Conservation (phyloP, 1,140 invertebrate genomes). For the Ceratosolen fusciceps region DNA sequence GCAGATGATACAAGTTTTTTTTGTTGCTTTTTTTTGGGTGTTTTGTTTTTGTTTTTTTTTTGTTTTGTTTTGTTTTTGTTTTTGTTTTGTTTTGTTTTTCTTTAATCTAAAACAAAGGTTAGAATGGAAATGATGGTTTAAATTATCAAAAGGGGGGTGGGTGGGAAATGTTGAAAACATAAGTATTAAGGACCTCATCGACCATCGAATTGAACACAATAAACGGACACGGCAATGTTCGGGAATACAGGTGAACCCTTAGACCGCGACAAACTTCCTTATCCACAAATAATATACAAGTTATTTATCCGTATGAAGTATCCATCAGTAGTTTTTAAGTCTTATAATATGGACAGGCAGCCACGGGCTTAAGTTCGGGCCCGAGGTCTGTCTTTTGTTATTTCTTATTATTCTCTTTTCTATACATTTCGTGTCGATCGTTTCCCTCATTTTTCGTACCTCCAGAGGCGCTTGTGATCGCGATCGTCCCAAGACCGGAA, state of each 20-base stretch:
- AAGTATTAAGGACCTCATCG: slow-evolving; percentile 48
- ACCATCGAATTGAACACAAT: slow-evolving; percentile 60
- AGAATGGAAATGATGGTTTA: not conserved
- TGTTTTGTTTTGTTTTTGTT: no score
- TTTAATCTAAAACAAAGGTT: not conserved
- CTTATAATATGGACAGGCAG: slow-evolving; percentile 72
- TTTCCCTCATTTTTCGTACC: slow-evolving; percentile 39
- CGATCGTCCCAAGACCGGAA: not conserved
- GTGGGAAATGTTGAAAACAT: slow-evolving; percentile 44
- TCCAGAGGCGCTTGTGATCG: slow-evolving; percentile 42
- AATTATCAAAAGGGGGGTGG: slow-evolving; percentile 32
- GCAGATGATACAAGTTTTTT: not conserved
- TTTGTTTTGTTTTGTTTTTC: no score
- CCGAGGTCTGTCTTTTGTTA: slow-evolving; percentile 59
- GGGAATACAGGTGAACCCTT: slow-evolving; percentile 66
- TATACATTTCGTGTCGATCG: not conserved
- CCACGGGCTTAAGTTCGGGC: slow-evolving; percentile 65
- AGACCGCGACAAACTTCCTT: slow-evolving; percentile 57
- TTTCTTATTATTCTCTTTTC: slow-evolving; percentile 28
- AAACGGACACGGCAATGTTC: slow-evolving; percentile 56
- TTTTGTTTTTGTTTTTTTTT: no score
- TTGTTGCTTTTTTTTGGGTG: no score
- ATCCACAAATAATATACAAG: slow-evolving; percentile 69
- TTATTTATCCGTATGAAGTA: slow-evolving; percentile 66
- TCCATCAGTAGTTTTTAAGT: slow-evolving; percentile 69